These are phyloP conservation scores for Stichodactyla mertensii DNA, from an alignment of 64 coral and sea anemone genomes.

Conservation along the genomic window DNA sequence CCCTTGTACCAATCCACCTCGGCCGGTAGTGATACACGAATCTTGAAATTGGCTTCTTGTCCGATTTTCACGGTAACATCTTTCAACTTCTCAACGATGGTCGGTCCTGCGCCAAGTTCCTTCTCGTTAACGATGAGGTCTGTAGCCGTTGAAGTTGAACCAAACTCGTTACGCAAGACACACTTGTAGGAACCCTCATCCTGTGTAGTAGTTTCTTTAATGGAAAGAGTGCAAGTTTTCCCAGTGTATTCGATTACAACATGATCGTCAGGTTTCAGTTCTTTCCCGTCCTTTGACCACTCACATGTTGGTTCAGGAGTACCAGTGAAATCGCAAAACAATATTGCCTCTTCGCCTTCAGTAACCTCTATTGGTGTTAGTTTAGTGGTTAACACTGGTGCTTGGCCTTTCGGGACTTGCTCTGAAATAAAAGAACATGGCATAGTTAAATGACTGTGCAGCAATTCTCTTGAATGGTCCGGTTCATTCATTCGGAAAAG, in stretches of 20 bases:
- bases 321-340: slow-evolving; percentile 41
- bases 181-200: slow-evolving; percentile 38
- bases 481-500: slow-evolving; percentile 45
- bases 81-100: slow-evolving; percentile 33
- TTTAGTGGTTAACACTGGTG: slow-evolving; percentile 31
- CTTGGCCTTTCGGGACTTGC: slow-evolving; percentile 27
- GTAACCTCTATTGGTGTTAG: slow-evolving; percentile 46
- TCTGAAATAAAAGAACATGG: slow-evolving; percentile 13
- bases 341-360: slow-evolving; percentile 46
- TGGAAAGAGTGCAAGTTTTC: background rate
- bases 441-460: background rate
- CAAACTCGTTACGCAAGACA: slow-evolving; percentile 42
- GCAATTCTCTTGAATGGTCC: too few species aligned
- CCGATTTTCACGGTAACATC: slow-evolving; percentile 29
- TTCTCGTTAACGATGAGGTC: slow-evolving; percentile 56
- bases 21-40: slow-evolving; percentile 41
- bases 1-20: slow-evolving; percentile 67
- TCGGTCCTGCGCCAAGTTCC: slow-evolving; percentile 28
- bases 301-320: slow-evolving; percentile 35
- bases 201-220: background rate
- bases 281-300: slow-evolving; percentile 51
- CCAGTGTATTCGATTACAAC: slow-evolving; percentile 21
- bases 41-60: slow-evolving; percentile 39
- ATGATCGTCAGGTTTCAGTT: slow-evolving; percentile 35
- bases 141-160: slow-evolving; percentile 23